Percentiles rank a stretch among this genome's conserved stretches.
Conservation (phyloP, 2,797 vertebrate species). For the Pseudochirops corinnae region DNA sequence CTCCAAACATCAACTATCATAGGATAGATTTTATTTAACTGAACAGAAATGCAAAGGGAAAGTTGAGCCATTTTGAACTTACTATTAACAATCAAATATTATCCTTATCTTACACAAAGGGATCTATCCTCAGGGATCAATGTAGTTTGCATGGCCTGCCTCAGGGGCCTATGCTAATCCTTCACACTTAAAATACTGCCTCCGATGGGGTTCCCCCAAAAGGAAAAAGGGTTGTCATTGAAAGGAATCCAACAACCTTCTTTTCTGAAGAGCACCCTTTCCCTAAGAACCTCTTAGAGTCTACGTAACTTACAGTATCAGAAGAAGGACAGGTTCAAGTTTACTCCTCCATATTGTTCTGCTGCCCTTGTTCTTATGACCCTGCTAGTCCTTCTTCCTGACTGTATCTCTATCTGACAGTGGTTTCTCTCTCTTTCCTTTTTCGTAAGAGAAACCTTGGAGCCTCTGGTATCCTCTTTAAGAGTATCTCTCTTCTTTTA, state of each 20-base stretch:
- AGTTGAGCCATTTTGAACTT: background rate
- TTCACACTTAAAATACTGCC: background rate
- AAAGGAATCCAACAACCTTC: background rate
- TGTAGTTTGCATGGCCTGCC: background rate
- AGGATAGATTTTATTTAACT: background rate
- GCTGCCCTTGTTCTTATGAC: background rate
- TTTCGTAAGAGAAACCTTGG: background rate
- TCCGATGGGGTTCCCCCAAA: background rate
- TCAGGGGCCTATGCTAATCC: background rate
- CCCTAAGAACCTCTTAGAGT: background rate
- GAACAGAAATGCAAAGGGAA: background rate
- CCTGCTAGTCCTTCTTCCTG: background rate
- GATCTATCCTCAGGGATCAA: background rate
- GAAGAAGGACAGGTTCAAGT: background rate
- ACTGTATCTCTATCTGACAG: background rate
- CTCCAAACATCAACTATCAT: background rate
- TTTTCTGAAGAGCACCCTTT: background rate
- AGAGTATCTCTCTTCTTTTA: background rate
- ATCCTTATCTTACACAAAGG: background rate
- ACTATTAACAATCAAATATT: background rate
- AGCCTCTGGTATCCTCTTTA: background rate
- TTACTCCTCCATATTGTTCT: background rate
- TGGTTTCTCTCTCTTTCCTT: background rate
- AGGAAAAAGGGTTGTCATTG: background rate
- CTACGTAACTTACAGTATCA: background rate